A percentile compares a stretch with the other conserved stretches of the same genome.
Conservation (phyloP, 2,797 vertebrate species). For the Gobio occitaniae region DNA sequence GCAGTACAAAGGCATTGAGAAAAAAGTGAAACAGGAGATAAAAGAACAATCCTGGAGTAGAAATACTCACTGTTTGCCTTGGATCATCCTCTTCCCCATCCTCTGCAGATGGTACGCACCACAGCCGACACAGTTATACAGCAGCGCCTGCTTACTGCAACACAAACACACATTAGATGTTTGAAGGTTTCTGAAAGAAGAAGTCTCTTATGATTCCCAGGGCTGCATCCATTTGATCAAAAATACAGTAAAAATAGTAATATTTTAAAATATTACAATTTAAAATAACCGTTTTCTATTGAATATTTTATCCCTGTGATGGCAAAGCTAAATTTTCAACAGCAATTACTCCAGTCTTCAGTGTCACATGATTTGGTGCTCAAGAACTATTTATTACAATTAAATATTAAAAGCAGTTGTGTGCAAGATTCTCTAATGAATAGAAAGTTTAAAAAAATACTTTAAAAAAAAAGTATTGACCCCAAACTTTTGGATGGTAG, state of each 20-base stretch:
- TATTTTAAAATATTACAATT: no score
- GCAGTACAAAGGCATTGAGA: not conserved
- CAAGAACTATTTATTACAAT: no score
- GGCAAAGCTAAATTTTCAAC: no score
- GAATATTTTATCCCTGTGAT: no score
- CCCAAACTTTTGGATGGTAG: no score
- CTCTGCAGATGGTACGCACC: slow-evolving; percentile 87
- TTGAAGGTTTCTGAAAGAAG: not conserved
- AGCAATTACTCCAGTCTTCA: no score
- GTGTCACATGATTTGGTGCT: no score
- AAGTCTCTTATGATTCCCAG: not conserved
- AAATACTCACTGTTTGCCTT: slow-evolving; percentile 80
- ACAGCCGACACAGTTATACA: slow-evolving; percentile 92
- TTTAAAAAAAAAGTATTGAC: not conserved
- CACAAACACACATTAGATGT: not conserved
- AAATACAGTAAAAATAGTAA: no score
- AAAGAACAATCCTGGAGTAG: not conserved
- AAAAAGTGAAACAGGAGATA: not conserved
- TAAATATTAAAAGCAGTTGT: no score
- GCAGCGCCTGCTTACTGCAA: slow-evolving; percentile 84
- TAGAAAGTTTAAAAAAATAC: no score
- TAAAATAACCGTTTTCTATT: no score
- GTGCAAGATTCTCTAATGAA: no score
- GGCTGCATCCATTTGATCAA: not conserved
- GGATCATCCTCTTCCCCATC: slow-evolving; percentile 80